phyloP scores from a whole-genome alignment of 1,140 invertebrate genomes.

The Drosophila lini region DNA sequence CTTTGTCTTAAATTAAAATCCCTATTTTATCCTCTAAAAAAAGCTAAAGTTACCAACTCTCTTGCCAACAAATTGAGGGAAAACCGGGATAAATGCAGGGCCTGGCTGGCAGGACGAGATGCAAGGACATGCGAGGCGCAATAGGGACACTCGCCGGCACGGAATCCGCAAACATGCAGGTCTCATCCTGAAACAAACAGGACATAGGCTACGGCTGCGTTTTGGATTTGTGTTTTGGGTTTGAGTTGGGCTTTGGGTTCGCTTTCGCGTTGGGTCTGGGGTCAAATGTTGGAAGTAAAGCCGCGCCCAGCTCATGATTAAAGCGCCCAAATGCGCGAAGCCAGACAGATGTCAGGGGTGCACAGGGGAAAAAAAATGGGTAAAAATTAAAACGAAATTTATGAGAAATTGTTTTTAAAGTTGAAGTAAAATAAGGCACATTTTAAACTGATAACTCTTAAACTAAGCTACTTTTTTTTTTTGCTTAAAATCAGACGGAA shows the following conservation, averaged over 20 bases:
- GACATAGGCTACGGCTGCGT: conserved; percentile 20
- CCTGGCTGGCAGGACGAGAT: conserved; percentile 11
- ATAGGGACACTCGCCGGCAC: conserved; percentile 32
- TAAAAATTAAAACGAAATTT: background rate
- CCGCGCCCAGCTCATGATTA: conserved; percentile 61
- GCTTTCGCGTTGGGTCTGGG: background rate
- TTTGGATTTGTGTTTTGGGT: conserved; percentile 6
- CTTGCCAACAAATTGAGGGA: background rate
- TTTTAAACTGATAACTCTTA: background rate
- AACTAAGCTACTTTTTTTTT: too few relatives aligned
- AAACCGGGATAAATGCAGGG: conserved; percentile 15
- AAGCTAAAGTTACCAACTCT: background rate
- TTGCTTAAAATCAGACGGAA: too few relatives aligned
- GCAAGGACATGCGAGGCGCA: conserved; percentile 27
- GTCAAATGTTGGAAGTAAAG: conserved; percentile 56
- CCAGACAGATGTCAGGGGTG: background rate
- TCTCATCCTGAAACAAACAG: conserved; percentile 27
- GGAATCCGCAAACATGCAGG: conserved; percentile 63
- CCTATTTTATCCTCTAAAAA: background rate
- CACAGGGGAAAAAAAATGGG: background rate
- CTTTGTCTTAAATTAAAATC: background rate
- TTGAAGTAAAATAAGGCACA: background rate
- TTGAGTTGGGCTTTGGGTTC: background rate
- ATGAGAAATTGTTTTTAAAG: too few relatives aligned
- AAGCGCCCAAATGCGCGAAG: conserved; percentile 62